A percentile compares a stretch with the other conserved stretches of the same genome.
Conservation (phyloP, 1,140 invertebrate species). For the Harlomillsia oculata region DNA sequence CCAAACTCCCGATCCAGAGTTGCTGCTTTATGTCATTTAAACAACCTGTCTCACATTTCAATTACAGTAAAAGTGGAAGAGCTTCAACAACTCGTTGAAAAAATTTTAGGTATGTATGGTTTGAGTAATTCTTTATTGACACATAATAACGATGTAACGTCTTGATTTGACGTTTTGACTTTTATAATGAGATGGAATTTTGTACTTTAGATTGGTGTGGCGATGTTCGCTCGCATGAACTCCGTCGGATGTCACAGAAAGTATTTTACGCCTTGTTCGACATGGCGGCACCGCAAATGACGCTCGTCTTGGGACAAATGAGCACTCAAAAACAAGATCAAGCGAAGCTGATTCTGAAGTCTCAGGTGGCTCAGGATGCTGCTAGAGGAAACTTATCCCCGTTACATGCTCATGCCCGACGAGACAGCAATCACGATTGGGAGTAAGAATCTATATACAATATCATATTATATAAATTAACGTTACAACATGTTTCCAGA, state of each 20-base stretch:
- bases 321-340: constrained; percentile 30
- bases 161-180: background rate
- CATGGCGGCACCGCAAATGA: constrained; percentile 36
- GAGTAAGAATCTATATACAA: no score
- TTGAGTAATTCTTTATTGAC: background rate
- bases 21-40: constrained; percentile 31
- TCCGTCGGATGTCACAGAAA: constrained; percentile 32
- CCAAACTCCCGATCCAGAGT: constrained; percentile 30
- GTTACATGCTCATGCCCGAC: constrained; percentile 19
- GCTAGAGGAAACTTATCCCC: constrained; percentile 2
- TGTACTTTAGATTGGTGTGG: constrained; percentile 29
- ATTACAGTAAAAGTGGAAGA: constrained; percentile 33
- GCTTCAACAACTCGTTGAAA: constrained; percentile 32
- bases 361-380: constrained; percentile 20
- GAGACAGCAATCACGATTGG: no score
- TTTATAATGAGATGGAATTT: no score
- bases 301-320: constrained; percentile 25
- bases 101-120: constrained; percentile 23
- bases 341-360: constrained; percentile 32
- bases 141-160: background rate
- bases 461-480: no score
- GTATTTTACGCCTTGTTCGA: constrained; percentile 33
- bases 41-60: constrained; percentile 29
- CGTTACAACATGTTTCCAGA: no score
- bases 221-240: constrained; percentile 31